Conservation (phyloP, 2,888 invertebrate genomes). For the Rhagonycha fulva region DNA sequence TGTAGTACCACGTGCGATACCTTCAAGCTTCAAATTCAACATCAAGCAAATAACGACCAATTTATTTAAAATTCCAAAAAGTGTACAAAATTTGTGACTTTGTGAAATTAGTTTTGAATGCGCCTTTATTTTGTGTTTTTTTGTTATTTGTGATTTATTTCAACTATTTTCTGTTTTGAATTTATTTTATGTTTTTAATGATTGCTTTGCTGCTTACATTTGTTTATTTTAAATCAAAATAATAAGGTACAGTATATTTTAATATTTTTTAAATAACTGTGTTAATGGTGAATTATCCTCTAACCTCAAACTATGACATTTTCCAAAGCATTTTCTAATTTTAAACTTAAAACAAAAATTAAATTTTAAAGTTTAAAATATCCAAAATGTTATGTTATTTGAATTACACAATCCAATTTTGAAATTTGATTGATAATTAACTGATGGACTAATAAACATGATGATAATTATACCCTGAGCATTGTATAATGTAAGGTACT, state of each 20-base stretch:
- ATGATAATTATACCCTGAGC: background rate
- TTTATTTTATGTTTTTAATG: background rate
- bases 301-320: conserved; percentile 11
- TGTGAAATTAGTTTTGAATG: conserved; percentile 18
- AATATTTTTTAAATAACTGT: background rate
- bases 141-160: conserved; percentile 5
- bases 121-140: conserved; percentile 19
- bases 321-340: background rate
- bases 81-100: conserved; percentile 2
- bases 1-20: conserved; percentile 24
- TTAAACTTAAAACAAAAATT: background rate
- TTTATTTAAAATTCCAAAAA: background rate
- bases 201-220: background rate
- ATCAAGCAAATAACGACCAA: background rate
- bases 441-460: background rate
- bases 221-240: background rate
- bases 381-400: background rate
- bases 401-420: background rate
- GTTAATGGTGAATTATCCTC: conserved; percentile 1
- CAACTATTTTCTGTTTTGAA: background rate
- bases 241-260: conserved; percentile 13
- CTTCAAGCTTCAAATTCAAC: conserved; percentile 4
- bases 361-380: background rate
- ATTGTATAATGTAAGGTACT: background rate
- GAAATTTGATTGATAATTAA: background rate